Evolutionary conservation across 2,888 invertebrate genomes (phyloP).

Genomic region (Cephus sareptanus): DNA sequence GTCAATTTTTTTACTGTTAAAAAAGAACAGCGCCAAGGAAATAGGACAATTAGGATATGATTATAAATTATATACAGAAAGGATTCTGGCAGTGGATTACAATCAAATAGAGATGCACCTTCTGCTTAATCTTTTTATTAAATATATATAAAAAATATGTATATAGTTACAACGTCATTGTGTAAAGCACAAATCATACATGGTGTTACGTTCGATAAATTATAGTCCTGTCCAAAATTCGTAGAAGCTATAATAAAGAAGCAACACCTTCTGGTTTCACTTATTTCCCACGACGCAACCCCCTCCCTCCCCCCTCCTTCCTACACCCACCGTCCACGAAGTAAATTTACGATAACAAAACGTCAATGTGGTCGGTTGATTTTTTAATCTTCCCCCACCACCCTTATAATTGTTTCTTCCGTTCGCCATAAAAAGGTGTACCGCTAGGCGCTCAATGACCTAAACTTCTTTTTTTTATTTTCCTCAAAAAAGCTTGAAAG

Average conservation of each 20-base stretch:
- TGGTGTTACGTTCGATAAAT: constrained; percentile 24
- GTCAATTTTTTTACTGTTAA: no score
- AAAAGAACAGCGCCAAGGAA: no score
- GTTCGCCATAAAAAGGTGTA: no score
- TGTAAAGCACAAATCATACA: constrained; percentile 58
- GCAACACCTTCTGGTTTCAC: constrained; percentile 3
- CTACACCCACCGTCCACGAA: background rate
- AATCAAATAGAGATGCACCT: background rate
- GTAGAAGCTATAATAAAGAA: constrained; percentile 11
- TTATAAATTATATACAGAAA: no score
- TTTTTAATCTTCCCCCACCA: no score
- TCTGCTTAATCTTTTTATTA: constrained; percentile 57
- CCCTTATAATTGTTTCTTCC: no score
- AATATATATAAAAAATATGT: constrained; percentile 66
- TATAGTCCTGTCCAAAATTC: constrained; percentile 12
- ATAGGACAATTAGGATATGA: no score
- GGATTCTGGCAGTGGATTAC: background rate
- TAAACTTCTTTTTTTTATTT: no score
- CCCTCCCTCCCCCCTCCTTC: no score
- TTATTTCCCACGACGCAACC: background rate
- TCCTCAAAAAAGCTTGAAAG: no score
- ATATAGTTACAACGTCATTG: constrained; percentile 59
- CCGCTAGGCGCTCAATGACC: no score
- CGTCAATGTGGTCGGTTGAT: no score
- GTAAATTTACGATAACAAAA: constrained; percentile 10